These are phyloP conservation scores for Pammene aurita DNA, from an alignment of 2,888 invertebrate genomes.

Conservation along the genomic window DNA sequence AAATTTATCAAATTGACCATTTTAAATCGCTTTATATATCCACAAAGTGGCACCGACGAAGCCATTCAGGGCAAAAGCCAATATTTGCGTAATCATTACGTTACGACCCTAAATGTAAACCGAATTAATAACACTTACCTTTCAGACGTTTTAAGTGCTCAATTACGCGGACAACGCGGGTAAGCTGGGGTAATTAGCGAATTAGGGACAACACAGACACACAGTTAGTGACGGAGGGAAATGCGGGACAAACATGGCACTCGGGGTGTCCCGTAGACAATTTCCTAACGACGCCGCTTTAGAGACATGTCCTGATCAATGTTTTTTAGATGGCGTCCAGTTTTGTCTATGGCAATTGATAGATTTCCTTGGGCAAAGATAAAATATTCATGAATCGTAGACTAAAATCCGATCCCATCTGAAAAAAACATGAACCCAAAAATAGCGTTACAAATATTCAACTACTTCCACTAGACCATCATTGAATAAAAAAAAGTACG, in stretches of 20 bases:
- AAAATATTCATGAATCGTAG: too few species aligned
- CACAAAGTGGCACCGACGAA: neutral
- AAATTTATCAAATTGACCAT: too few species aligned
- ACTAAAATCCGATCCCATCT: too few species aligned
- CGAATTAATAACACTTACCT: constrained; percentile 19
- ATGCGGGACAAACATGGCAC: neutral
- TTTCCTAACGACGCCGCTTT: neutral
- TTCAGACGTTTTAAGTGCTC: constrained; percentile 24
- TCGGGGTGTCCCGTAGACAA: neutral
- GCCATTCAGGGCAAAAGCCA: constrained; percentile 6
- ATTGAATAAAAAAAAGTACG: too few species aligned
- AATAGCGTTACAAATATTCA: too few species aligned
- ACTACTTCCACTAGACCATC: too few species aligned
- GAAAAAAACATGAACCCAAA: too few species aligned
- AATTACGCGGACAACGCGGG: constrained; percentile 23
- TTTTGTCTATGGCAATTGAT: too few species aligned
- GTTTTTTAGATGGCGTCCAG: too few species aligned
- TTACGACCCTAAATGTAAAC: neutral
- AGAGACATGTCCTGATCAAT: neutral
- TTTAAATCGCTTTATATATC: too few species aligned
- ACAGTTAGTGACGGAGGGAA: neutral
- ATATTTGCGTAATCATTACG: constrained; percentile 6
- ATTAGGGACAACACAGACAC: neutral
- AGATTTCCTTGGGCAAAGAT: too few species aligned
- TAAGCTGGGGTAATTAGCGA: constrained; percentile 10